Percentiles rank a stretch among this genome's conserved stretches.
Evolutionary conservation across 92 coral and sea anemone species (phyloP).

Genomic region (Parazoanthus atlanticus): DNA sequence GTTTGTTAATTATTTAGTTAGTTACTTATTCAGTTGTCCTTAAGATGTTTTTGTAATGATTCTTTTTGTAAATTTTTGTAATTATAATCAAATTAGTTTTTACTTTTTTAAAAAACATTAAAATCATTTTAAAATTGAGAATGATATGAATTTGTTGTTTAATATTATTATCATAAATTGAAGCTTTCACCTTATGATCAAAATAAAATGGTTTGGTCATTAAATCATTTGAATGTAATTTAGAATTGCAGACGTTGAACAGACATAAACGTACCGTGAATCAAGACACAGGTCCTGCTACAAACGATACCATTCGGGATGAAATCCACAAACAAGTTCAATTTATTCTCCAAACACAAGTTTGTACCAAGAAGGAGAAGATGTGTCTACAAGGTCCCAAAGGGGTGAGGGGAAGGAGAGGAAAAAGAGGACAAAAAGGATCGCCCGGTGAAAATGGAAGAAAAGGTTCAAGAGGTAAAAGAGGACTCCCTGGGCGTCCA

Average conservation of each 20-base stretch:
- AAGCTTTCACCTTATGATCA: too few species aligned
- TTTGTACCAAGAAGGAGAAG: slow-evolving; percentile 31
- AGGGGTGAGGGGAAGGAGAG: slow-evolving; percentile 49
- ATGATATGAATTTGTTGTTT: too few species aligned
- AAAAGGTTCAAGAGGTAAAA: slow-evolving; percentile 45
- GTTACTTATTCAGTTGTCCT: too few species aligned
- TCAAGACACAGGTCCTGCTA: background rate
- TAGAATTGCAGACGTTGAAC: background rate
- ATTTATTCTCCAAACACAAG: slow-evolving; percentile 17
- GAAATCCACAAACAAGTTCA: slow-evolving; percentile 1
- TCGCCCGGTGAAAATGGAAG: slow-evolving; percentile 16
- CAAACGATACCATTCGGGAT: background rate
- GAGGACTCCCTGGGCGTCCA: slow-evolving; percentile 39
- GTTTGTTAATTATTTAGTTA: too few species aligned
- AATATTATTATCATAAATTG: too few species aligned
- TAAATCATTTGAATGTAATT: too few species aligned
- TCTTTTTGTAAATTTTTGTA: too few species aligned
- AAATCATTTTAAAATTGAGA: too few species aligned
- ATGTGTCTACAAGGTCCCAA: slow-evolving; percentile 43
- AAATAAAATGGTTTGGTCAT: too few species aligned
- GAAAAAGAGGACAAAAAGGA: slow-evolving; percentile 34
- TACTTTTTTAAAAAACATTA: too few species aligned
- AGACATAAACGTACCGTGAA: background rate
- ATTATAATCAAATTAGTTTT: too few species aligned
- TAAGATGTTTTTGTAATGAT: too few species aligned